Percentiles rank a stretch among this genome's conserved stretches.
These are phyloP conservation scores for Bathynomus jamesi DNA, from an alignment of 1,140 invertebrate species.

Conservation along the genomic window DNA sequence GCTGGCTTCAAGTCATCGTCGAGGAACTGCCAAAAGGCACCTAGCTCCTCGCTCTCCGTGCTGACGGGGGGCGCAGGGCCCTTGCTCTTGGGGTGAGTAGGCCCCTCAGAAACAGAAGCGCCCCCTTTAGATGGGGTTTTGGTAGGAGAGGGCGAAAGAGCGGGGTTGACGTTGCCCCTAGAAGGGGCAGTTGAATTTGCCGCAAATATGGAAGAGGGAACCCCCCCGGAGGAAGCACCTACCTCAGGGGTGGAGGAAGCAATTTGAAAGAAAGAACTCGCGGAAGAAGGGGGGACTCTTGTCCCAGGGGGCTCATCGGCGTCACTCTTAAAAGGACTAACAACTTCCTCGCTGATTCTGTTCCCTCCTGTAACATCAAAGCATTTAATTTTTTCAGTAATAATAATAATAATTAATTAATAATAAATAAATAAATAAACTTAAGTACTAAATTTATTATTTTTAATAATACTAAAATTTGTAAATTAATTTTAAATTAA, in stretches of 20 bases:
- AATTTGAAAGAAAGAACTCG: neutral
- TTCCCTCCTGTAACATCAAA: neutral
- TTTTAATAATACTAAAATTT: too few species aligned
- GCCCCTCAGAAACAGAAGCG: neutral
- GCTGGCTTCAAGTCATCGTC: constrained; percentile 70
- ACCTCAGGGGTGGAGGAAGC: too few species aligned
- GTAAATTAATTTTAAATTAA: too few species aligned
- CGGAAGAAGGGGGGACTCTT: neutral
- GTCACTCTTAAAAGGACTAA: neutral
- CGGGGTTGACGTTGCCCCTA: too few species aligned
- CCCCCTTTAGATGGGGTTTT: neutral
- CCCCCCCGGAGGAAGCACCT: too few species aligned
- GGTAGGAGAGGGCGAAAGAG: neutral
- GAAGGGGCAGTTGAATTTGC: too few species aligned
- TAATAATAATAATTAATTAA: too few species aligned
- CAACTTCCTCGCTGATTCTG: neutral
- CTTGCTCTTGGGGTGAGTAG: neutral
- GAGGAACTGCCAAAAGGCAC: constrained; percentile 46
- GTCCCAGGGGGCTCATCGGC: neutral
- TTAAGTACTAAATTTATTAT: neutral
- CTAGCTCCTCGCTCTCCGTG: constrained; percentile 21
- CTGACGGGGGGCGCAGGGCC: neutral
- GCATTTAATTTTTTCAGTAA: neutral
- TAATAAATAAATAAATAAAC: too few species aligned
- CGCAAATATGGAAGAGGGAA: too few species aligned